Percentiles rank a stretch among this genome's conserved stretches.
Evolutionary conservation across 2,888 invertebrate genomes (phyloP).

Genomic region (Tetheella fluctuosa): DNA sequence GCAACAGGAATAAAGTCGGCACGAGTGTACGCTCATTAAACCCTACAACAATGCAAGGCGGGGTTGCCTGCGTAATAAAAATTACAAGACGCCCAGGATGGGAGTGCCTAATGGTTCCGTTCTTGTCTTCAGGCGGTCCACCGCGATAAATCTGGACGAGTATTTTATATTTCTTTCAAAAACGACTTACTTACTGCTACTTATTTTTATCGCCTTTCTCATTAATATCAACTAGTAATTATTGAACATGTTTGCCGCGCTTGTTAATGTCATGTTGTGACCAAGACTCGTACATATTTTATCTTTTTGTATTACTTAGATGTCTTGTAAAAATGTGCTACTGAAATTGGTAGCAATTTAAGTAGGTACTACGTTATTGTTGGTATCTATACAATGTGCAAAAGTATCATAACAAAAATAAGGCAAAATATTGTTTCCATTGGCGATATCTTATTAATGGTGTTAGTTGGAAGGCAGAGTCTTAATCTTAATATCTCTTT

Average conservation of each 20-base stretch:
- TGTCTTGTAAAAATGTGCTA: too few relatives aligned
- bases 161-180: conserved; percentile 16
- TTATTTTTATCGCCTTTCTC: not conserved
- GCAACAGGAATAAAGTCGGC: conserved; percentile 49
- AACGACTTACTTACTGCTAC: not conserved
- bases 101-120: conserved; percentile 74
- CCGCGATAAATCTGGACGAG: conserved; percentile 48
- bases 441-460: too few relatives aligned
- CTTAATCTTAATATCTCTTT: too few relatives aligned
- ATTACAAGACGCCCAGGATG: conserved; percentile 76
- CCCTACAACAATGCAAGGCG: conserved; percentile 77
- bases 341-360: too few relatives aligned
- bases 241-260: not conserved
- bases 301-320: too few relatives aligned
- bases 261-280: not conserved
- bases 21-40: conserved; percentile 66
- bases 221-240: not conserved
- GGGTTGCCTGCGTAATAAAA: conserved; percentile 74
- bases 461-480: too few relatives aligned
- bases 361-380: too few relatives aligned
- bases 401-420: too few relatives aligned
- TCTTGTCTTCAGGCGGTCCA: conserved; percentile 57
- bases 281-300: too few relatives aligned
- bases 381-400: too few relatives aligned
- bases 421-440: too few relatives aligned